Conservation (phyloP, 2,113 vertebrate species). For the Galeopterus variegatus region DNA sequence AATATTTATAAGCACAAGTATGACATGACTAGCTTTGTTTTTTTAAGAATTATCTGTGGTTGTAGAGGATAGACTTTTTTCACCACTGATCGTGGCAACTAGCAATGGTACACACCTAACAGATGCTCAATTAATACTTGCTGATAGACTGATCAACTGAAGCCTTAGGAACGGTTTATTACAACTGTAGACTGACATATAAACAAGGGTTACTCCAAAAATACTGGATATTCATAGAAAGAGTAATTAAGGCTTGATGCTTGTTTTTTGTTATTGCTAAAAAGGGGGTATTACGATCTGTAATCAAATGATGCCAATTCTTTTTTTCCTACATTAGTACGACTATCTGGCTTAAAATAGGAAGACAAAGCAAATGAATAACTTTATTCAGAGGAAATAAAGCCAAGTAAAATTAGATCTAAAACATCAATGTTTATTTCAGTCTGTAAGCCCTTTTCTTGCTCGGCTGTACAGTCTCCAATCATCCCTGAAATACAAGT, state of each 20-base stretch:
- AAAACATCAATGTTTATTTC: slow-evolving; percentile 82
- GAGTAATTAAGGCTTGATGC: slow-evolving; percentile 19
- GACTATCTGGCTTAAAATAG: slow-evolving; percentile 73
- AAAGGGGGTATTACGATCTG: slow-evolving; percentile 60
- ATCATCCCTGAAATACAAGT: slow-evolving; percentile 79
- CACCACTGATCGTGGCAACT: background rate
- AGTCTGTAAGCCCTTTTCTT: slow-evolving; percentile 64
- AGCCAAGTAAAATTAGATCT: slow-evolving; percentile 76
- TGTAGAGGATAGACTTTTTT: slow-evolving; percentile 7
- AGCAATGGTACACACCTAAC: slow-evolving; percentile 35
- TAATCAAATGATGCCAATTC: slow-evolving; percentile 70
- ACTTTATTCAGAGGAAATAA: slow-evolving; percentile 79
- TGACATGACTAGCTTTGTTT: slow-evolving; percentile 17
- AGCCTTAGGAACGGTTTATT: slow-evolving; percentile 41
- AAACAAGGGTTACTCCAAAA: slow-evolving; percentile 60
- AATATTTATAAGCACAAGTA: background rate
- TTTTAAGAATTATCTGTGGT: slow-evolving; percentile 16
- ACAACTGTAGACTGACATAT: slow-evolving; percentile 11
- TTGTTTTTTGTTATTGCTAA: slow-evolving; percentile 53
- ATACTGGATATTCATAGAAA: slow-evolving; percentile 16
- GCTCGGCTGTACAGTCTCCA: slow-evolving; percentile 77
- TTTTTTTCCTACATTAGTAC: slow-evolving; percentile 57
- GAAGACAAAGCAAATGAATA: slow-evolving; percentile 84
- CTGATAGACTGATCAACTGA: slow-evolving; percentile 13
- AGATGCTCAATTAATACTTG: slow-evolving; percentile 64